These are phyloP conservation scores for Galeopsomyia nigrocyanea DNA, from an alignment of 2,888 invertebrate species.

Conservation along the genomic window DNA sequence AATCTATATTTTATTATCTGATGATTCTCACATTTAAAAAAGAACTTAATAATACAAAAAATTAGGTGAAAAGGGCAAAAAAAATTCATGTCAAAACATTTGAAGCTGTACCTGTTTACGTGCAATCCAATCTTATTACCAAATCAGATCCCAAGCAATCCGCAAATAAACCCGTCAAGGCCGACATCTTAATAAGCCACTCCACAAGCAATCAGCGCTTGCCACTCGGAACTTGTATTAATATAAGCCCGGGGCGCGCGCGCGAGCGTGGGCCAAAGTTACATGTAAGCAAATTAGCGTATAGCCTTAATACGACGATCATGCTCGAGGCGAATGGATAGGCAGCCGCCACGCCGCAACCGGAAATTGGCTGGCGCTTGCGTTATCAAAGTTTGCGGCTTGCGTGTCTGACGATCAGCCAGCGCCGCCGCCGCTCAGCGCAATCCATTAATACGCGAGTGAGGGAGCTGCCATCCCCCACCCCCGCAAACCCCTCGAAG, in stretches of 20 bases:
- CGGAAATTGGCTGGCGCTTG: constrained; percentile 68
- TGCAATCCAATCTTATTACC: too few species aligned
- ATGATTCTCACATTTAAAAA: too few species aligned
- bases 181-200: too few species aligned
- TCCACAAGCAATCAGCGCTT: too few species aligned
- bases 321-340: constrained; percentile 54
- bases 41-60: too few species aligned
- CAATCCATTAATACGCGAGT: constrained; percentile 68
- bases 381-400: constrained; percentile 68
- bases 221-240: too few species aligned
- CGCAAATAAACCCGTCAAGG: too few species aligned
- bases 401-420: constrained; percentile 64
- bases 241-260: constrained; percentile 3
- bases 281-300: constrained; percentile 43
- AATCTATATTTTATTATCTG: too few species aligned
- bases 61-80: too few species aligned
- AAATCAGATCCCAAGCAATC: too few species aligned
- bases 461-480: constrained; percentile 52
- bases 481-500: constrained; percentile 32
- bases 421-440: constrained; percentile 47
- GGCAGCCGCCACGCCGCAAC: constrained; percentile 61
- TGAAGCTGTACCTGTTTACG: too few species aligned
- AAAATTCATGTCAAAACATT: too few species aligned
- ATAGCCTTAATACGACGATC: constrained; percentile 59
- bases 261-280: constrained; percentile 16